Conservation (phyloP, 2,113 vertebrate species). For the Thunnus thynnus region DNA sequence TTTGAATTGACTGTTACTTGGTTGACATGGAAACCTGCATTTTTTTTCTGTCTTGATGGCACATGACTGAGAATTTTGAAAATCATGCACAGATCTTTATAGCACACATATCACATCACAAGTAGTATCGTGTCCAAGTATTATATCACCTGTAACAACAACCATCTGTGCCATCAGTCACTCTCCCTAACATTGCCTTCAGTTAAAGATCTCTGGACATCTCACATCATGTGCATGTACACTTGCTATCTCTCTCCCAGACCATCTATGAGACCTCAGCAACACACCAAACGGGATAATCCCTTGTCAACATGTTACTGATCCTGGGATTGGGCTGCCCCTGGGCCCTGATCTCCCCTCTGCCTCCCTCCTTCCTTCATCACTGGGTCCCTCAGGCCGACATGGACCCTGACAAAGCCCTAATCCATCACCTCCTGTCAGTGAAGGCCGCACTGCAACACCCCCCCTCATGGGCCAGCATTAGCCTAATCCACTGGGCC, state of each 20-base stretch:
- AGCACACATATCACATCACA: no score
- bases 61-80: neutral
- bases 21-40: slow-evolving; percentile 4
- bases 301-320: slow-evolving; percentile 86
- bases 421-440: slow-evolving; percentile 88
- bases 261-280: slow-evolving; percentile 71
- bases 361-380: slow-evolving; percentile 61
- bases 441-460: slow-evolving; percentile 79
- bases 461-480: slow-evolving; percentile 74
- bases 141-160: slow-evolving; percentile 25
- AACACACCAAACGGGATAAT: slow-evolving; percentile 88
- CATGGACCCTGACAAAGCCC: slow-evolving; percentile 80
- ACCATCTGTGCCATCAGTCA: slow-evolving; percentile 14
- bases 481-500: slow-evolving; percentile 90
- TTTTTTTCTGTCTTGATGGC: neutral
- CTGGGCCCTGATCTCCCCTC: slow-evolving; percentile 69
- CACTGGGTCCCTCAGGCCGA: slow-evolving; percentile 75
- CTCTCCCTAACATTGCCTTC: slow-evolving; percentile 8
- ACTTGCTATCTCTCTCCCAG: slow-evolving; percentile 35
- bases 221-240: slow-evolving; percentile 19
- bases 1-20: neutral
- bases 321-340: slow-evolving; percentile 81
- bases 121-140: neutral
- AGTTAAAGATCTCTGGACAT: slow-evolving; percentile 8
- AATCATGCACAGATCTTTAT: neutral